Evolutionary conservation across 2,888 invertebrate genomes (phyloP), one percentile per base, ranked within the genome.

Genomic region (Troides helena): DNA sequence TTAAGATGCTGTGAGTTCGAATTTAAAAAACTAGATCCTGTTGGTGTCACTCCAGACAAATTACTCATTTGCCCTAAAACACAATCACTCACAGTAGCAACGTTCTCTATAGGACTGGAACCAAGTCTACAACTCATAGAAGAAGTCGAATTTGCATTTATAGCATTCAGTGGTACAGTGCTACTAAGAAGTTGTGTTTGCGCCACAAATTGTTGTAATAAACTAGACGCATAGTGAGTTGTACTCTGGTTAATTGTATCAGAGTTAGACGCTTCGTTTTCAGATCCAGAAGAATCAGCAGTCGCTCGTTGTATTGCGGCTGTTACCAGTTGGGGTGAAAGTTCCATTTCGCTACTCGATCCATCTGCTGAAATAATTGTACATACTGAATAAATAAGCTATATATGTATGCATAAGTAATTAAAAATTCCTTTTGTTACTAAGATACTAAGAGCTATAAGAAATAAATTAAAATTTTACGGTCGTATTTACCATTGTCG

Each of bases 191-290:
- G 91, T 84, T 96, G 96, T 0, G 96, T 97, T 84, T 96, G 96
- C 65, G 95, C 96, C 71, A 95, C 96, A 80, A 97, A 97, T 80
- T 97, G 96, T 81, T 97, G 96, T 72, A 97, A 85, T 72, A 97
- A 85, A 68, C 95, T 95, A 21, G 96, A 96, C 71, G 96, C 95
- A 82, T 96, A 95, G 79, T 95, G 95, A 21, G 94, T 93, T 62
- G 93, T 92, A 74, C 88, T 92, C 74, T 88, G 91, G 77, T 94
- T 93, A 73, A 94, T 92, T 69, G 90, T 81, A 72, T 89, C 93
- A 4, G 94, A 90, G 73, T 92, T 93, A 0, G 93, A 93, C 75
- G 90, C 92, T 81, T 96, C 96, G 71, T 95, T 95, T 81, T 96
- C 96, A 3, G 96, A 96, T 56, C 95, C 95, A 59, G 95, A 95